Evolutionary conservation across 2,888 invertebrate genomes (phyloP).

Genomic region (Steinernema scapterisci): DNA sequence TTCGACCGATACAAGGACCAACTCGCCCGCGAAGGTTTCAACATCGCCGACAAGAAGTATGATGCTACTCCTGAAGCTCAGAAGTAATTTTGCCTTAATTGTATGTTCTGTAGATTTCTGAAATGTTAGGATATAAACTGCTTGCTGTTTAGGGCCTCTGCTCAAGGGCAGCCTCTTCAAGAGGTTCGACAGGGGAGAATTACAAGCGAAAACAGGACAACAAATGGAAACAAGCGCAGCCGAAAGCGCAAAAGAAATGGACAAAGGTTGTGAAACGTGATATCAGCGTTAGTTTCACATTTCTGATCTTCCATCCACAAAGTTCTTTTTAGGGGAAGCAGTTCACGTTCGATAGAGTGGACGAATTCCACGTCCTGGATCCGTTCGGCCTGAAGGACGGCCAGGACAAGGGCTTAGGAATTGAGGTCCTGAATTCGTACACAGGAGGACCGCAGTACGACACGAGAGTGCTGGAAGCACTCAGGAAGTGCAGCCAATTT

Average conservation of each 20-base stretch:
- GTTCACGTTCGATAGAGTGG: no score
- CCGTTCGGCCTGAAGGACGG: background rate
- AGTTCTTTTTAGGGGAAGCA: no score
- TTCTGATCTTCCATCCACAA: no score
- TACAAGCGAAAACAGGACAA: no score
- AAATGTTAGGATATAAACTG: no score
- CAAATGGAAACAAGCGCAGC: no score
- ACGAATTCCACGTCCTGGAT: background rate
- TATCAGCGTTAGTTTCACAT: no score
- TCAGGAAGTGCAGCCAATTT: constrained; percentile 16
- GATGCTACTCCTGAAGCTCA: constrained; percentile 20
- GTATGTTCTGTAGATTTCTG: background rate
- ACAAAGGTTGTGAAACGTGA: no score
- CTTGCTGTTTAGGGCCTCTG: no score
- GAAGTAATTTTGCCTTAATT: background rate
- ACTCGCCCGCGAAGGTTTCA: constrained; percentile 53
- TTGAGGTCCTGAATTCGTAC: background rate
- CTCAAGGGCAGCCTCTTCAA: no score
- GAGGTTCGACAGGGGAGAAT: no score
- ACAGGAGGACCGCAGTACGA: background rate
- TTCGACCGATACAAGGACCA: constrained; percentile 61
- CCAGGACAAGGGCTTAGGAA: background rate
- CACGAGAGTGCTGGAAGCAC: background rate
- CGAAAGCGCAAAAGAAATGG: no score
- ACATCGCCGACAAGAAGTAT: constrained; percentile 50